Percentiles rank a stretch among this genome's conserved stretches.
These are phyloP conservation scores for Brachyrhaphis roseni DNA, from an alignment of 2,797 vertebrate genomes.

Conservation along the genomic window DNA sequence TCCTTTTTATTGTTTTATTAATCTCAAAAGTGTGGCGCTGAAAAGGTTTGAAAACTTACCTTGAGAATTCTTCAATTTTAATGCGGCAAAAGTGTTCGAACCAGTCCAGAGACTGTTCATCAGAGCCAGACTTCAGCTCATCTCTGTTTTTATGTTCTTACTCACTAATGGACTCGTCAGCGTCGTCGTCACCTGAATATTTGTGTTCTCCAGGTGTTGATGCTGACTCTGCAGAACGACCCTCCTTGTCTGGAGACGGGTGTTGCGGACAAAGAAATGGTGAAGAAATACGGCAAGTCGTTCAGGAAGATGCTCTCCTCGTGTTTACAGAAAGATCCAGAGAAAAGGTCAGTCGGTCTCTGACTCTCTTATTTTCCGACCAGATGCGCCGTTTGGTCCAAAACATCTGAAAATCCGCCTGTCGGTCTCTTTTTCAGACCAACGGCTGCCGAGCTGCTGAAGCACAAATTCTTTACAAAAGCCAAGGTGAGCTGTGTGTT, in stretches of 20 bases:
- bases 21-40: too few species aligned
- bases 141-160: neutral
- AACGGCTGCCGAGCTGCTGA: constrained; percentile 93
- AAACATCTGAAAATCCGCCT: constrained; percentile 12
- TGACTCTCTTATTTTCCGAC: constrained; percentile 1
- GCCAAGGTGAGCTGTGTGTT: constrained; percentile 84
- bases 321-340: constrained; percentile 98
- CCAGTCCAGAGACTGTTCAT: neutral
- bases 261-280: constrained; percentile 96
- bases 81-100: too few species aligned
- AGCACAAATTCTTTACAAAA: constrained; percentile 97
- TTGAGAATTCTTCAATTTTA: too few species aligned
- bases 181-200: neutral
- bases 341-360: constrained; percentile 87
- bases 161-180: neutral
- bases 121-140: neutral
- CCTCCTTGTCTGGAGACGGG: constrained; percentile 96
- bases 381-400: constrained; percentile 5
- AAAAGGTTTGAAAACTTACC: too few species aligned
- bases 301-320: constrained; percentile 97
- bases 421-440: constrained; percentile 82
- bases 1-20: too few species aligned
- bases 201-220: constrained; percentile 85
- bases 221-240: constrained; percentile 95
- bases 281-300: constrained; percentile 97